Percentiles rank a stretch among this genome's conserved stretches.
phyloP scores from a whole-genome alignment of 2,888 invertebrate species.

The Leptogaster cylindrica region DNA sequence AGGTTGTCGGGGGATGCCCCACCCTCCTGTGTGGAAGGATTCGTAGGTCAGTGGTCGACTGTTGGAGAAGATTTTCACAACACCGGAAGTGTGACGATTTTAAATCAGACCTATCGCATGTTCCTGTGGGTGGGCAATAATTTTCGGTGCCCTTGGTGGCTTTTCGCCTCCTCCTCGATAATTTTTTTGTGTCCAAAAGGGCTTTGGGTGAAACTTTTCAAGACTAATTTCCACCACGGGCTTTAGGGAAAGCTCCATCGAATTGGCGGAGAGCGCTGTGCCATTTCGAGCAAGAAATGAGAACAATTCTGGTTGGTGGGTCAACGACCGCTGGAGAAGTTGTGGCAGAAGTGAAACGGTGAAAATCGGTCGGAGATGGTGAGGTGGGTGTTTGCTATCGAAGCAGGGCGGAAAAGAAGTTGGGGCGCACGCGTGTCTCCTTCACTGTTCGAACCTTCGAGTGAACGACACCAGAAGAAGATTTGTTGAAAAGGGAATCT shows the following conservation, averaged over 20 bases:
- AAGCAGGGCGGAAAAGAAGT: not conserved
- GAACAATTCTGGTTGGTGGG: constrained; percentile 36
- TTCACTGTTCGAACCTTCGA: constrained; percentile 22
- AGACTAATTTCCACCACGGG: constrained; percentile 19
- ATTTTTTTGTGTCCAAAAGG: too few relatives aligned
- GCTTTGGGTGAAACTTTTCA: not conserved
- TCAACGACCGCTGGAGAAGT: constrained; percentile 37
- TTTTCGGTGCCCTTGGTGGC: not conserved
- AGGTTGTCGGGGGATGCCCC: not conserved
- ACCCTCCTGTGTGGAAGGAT: not conserved
- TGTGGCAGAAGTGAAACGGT: constrained; percentile 20
- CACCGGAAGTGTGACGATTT: not conserved
- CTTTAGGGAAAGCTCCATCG: constrained; percentile 27
- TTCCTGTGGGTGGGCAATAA: not conserved
- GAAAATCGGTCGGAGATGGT: not conserved
- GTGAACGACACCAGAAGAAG: constrained; percentile 17
- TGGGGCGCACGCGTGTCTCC: constrained; percentile 1
- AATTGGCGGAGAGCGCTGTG: not conserved
- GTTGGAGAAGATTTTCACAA: not conserved
- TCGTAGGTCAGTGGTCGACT: constrained; percentile 9
- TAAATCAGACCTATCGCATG: not conserved
- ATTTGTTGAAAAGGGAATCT: constrained; percentile 34
- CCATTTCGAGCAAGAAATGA: constrained; percentile 31
- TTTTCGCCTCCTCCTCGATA: not conserved
- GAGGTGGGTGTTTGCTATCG: not conserved